A percentile compares a stretch with the other conserved stretches of the same genome.
These are phyloP conservation scores for Centroberyx gerrardi DNA, from an alignment of 2,797 vertebrate genomes.

Conservation along the genomic window DNA sequence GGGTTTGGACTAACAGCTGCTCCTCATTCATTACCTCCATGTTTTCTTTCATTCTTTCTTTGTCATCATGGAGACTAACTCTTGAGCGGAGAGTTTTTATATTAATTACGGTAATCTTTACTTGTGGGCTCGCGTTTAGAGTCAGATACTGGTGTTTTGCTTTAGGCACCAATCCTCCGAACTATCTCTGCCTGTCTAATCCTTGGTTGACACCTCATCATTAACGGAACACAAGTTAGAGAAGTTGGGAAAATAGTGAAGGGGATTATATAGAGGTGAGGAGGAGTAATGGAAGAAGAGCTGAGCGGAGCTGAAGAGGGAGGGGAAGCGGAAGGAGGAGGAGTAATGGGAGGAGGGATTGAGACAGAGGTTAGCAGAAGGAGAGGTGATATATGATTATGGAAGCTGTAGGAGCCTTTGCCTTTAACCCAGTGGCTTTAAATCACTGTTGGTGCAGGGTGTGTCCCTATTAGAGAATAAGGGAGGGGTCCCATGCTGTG, in stretches of 20 bases:
- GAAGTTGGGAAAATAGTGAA: slow-evolving; percentile 5
- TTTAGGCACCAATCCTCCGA: not conserved
- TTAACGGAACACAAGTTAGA: not conserved
- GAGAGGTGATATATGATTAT: slow-evolving; percentile 36
- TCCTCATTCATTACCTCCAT: slow-evolving; percentile 53
- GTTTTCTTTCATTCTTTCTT: slow-evolving; percentile 26
- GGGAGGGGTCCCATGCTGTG: slow-evolving; percentile 59
- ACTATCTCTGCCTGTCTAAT: slow-evolving; percentile 8
- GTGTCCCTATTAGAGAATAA: slow-evolving; percentile 45
- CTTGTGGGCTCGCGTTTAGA: not conserved
- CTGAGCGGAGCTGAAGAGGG: not conserved
- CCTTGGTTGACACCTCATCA: not conserved
- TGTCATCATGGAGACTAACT: slow-evolving; percentile 29
- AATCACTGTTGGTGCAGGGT: slow-evolving; percentile 46
- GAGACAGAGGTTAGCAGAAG: slow-evolving; percentile 3
- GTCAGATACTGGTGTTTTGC: slow-evolving; percentile 1
- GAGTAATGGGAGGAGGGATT: not conserved
- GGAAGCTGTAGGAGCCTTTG: slow-evolving; percentile 29
- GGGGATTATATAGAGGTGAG: not conserved
- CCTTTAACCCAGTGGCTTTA: slow-evolving; percentile 28
- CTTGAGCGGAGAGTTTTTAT: not conserved
- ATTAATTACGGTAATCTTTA: slow-evolving; percentile 1
- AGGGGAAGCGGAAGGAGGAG: not conserved
- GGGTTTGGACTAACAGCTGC: slow-evolving; percentile 58
- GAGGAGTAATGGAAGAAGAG: not conserved